These are phyloP conservation scores for Falco concolor DNA, from an alignment of 2,797 vertebrate genomes.

Conservation along the genomic window DNA sequence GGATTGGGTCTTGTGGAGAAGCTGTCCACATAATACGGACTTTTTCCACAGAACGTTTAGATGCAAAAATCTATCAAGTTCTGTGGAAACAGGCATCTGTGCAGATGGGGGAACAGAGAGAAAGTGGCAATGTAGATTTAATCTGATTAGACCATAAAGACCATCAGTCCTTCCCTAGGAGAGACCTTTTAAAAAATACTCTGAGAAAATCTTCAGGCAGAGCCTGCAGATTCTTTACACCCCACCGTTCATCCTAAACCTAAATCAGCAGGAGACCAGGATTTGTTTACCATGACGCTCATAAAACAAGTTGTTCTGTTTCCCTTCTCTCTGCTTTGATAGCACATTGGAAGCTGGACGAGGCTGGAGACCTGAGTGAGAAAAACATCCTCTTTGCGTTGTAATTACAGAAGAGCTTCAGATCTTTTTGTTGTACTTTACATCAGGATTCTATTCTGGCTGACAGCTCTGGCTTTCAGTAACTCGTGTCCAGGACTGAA, in stretches of 20 bases:
- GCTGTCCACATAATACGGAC: background rate
- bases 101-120: background rate
- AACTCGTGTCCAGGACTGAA: background rate
- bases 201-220: background rate
- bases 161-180: too few relatives aligned
- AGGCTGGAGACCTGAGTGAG: background rate
- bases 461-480: background rate
- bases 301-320: background rate
- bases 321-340: background rate
- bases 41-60: background rate
- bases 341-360: background rate
- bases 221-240: background rate
- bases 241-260: background rate
- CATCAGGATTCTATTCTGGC: background rate
- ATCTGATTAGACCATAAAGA: background rate
- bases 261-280: background rate
- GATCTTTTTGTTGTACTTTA: background rate
- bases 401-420: background rate
- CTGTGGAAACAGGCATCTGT: background rate
- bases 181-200: background rate
- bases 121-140: background rate
- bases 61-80: background rate
- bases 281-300: background rate
- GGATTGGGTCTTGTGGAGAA: background rate
- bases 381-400: background rate